phyloP scores from a whole-genome alignment of 2,888 invertebrate species.

The Eilema sororculum region DNA sequence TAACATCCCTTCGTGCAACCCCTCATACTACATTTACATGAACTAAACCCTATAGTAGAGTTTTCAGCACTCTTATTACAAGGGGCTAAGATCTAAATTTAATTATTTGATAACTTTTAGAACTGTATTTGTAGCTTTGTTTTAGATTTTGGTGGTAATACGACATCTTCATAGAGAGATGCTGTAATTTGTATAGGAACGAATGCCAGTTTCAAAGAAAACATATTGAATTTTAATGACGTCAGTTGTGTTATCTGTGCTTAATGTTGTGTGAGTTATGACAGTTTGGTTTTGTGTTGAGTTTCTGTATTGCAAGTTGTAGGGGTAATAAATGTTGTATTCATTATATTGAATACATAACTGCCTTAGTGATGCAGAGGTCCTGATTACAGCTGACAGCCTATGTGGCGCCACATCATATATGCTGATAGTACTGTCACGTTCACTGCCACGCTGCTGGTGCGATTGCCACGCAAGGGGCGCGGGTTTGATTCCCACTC shows the following conservation, averaged over 20 bases:
- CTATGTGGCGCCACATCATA: too few species aligned
- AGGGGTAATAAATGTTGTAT: background rate
- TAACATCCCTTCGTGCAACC: slow-evolving; percentile 34
- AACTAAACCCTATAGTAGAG: background rate
- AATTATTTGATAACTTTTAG: slow-evolving; percentile 22
- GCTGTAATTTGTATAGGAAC: slow-evolving; percentile 60
- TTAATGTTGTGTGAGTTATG: slow-evolving; percentile 41
- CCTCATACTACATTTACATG: slow-evolving; percentile 20
- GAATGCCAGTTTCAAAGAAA: slow-evolving; percentile 55
- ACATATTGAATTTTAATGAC: slow-evolving; percentile 61
- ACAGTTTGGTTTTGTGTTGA: slow-evolving; percentile 19
- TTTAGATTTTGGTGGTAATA: slow-evolving; percentile 40
- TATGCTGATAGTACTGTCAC: too few species aligned
- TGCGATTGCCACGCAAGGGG: too few species aligned
- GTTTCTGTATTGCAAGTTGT: background rate
- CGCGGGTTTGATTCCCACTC: too few species aligned
- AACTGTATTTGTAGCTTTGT: slow-evolving; percentile 26
- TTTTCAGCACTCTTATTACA: slow-evolving; percentile 26
- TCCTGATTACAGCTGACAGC: too few species aligned
- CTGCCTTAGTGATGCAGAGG: too few species aligned
- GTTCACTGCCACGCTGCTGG: too few species aligned
- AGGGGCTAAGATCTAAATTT: slow-evolving; percentile 11
- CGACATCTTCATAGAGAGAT: slow-evolving; percentile 45
- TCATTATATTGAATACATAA: too few species aligned
- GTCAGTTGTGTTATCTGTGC: slow-evolving; percentile 40